Percentiles rank a stretch among this genome's conserved stretches.
These are phyloP conservation scores for Leucosticte australis DNA, from an alignment of 2,113 vertebrate genomes.

Conservation along the genomic window DNA sequence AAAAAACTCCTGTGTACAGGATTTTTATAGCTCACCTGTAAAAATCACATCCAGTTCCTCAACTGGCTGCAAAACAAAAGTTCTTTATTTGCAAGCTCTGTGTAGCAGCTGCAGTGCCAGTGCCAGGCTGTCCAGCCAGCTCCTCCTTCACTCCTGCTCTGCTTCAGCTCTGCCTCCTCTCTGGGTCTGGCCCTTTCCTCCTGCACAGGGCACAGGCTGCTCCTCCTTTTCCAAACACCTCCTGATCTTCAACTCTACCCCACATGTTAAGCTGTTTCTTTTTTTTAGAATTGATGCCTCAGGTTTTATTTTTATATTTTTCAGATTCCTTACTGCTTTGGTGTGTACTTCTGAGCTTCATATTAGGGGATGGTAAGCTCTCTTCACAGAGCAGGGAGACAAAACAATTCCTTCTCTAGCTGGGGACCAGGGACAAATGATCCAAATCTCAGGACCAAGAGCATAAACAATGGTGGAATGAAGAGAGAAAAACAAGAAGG, in stretches of 20 bases:
- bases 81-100: neutral
- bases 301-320: neutral
- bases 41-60: neutral
- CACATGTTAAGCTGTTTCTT: fast-evolving
- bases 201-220: neutral
- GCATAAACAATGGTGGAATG: neutral
- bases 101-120: neutral
- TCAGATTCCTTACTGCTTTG: neutral
- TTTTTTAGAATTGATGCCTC: neutral
- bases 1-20: neutral
- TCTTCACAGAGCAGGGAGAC: neutral
- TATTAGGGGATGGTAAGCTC: neutral
- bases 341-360: neutral
- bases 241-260: neutral
- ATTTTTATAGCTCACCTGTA: neutral
- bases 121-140: neutral
- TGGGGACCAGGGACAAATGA: neutral
- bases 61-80: neutral
- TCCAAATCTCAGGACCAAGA: neutral
- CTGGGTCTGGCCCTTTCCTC: neutral
- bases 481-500: neutral
- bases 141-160: neutral
- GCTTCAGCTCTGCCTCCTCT: neutral
- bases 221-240: neutral
- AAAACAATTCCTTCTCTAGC: neutral